phyloP scores from a whole-genome alignment of 2,797 vertebrate species.

The Serranus cabrilla region DNA sequence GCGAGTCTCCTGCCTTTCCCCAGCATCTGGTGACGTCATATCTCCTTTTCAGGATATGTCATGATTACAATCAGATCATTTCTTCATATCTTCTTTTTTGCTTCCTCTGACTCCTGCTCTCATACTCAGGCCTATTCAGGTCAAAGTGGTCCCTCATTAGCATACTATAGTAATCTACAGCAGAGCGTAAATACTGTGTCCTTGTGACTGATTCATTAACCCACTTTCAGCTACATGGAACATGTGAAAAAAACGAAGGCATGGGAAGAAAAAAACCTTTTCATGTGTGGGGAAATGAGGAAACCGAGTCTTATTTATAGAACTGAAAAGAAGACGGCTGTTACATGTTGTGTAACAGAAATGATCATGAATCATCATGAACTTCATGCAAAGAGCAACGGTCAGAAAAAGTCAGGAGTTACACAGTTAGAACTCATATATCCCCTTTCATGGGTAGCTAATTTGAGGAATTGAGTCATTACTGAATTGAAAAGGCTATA shows the following conservation, averaged over 20 bases:
- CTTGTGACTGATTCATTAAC: slow-evolving; percentile 17
- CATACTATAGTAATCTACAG: background rate
- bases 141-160: background rate
- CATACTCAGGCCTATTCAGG: slow-evolving; percentile 2
- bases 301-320: background rate
- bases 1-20: background rate
- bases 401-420: no score
- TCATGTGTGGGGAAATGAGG: background rate
- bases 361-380: background rate
- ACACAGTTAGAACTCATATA: no score
- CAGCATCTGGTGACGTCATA: slow-evolving; percentile 15
- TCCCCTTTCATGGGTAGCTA: background rate
- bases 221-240: background rate
- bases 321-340: background rate
- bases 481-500: slow-evolving; percentile 2
- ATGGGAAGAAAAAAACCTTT: background rate
- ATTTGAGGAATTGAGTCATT: background rate
- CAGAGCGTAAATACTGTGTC: background rate
- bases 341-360: slow-evolving; percentile 13
- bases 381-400: no score
- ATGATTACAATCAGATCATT: background rate
- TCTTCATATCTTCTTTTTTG: background rate
- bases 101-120: background rate
- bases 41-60: background rate
- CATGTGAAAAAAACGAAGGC: background rate